phyloP scores from a whole-genome alignment of 2,888 invertebrate genomes.

The Orchesella flavescens region DNA sequence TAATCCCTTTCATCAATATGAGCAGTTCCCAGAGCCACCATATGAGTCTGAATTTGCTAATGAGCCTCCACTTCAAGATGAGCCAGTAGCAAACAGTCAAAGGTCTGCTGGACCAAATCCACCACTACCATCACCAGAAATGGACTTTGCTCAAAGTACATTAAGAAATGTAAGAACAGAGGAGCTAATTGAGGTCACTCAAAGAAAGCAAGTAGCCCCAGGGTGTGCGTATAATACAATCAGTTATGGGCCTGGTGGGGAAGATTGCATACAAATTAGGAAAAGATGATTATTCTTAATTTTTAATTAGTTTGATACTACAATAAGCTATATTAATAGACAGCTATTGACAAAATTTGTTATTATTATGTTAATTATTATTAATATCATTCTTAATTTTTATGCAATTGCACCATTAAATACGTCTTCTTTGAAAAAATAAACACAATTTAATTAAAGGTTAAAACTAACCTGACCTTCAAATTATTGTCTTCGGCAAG shows the following conservation, averaged over 20 bases:
- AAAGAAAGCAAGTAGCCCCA: constrained; percentile 15
- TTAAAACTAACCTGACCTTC: too few relatives aligned
- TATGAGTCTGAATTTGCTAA: constrained; percentile 37
- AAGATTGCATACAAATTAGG: constrained; percentile 28
- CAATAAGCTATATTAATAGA: not conserved
- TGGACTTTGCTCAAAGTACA: constrained; percentile 30
- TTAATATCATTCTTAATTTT: too few relatives aligned
- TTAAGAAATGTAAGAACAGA: constrained; percentile 22
- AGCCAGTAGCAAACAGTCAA: not conserved
- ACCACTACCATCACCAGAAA: not conserved
- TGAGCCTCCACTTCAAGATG: not conserved
- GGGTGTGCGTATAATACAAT: constrained; percentile 37
- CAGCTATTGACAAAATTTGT: not conserved
- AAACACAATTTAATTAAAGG: too few relatives aligned
- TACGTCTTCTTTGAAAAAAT: too few relatives aligned
- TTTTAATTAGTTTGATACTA: too few relatives aligned
- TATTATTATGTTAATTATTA: not conserved
- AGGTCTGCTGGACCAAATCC: not conserved
- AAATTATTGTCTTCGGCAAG: too few relatives aligned
- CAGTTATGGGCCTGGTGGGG: constrained; percentile 38
- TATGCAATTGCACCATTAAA: too few relatives aligned
- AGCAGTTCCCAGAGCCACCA: constrained; percentile 15
- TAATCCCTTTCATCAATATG: constrained; percentile 24
- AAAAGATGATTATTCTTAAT: constrained; percentile 9
- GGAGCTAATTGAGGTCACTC: constrained; percentile 20